These are phyloP conservation scores for Metridium senile DNA, from an alignment of 92 coral and sea anemone genomes.

Conservation along the genomic window DNA sequence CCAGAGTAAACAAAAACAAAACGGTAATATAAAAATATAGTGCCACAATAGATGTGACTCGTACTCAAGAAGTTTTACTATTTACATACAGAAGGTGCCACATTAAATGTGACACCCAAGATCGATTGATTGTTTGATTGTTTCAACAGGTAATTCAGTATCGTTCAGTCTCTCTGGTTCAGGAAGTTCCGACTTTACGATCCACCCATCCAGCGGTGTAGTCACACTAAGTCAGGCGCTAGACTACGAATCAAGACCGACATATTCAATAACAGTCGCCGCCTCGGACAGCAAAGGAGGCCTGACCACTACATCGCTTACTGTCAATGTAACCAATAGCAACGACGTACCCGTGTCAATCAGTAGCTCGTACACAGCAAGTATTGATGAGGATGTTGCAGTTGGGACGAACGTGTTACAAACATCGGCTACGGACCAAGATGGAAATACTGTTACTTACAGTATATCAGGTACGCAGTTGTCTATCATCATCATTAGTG, in stretches of 20 bases:
- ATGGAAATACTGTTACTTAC: slow-evolving; percentile 43
- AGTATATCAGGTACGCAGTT: slow-evolving; percentile 33
- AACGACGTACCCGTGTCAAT: slow-evolving; percentile 77
- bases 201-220: slow-evolving; percentile 66
- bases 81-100: too few species aligned
- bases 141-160: slow-evolving; percentile 47
- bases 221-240: slow-evolving; percentile 61
- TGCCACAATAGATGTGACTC: too few species aligned
- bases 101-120: too few species aligned
- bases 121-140: not conserved
- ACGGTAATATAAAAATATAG: too few species aligned
- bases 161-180: slow-evolving; percentile 53
- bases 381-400: slow-evolving; percentile 55
- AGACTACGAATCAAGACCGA: slow-evolving; percentile 54
- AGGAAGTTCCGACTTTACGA: slow-evolving; percentile 58
- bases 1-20: too few species aligned
- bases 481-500: too few species aligned
- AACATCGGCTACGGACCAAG: slow-evolving; percentile 68
- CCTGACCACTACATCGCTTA: slow-evolving; percentile 58
- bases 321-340: slow-evolving; percentile 60
- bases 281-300: slow-evolving; percentile 66
- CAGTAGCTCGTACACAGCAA: slow-evolving; percentile 62
- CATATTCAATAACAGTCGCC: slow-evolving; percentile 63
- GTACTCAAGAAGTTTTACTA: too few species aligned
- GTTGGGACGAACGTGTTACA: slow-evolving; percentile 59